These are phyloP conservation scores for Sitodiplosis mosellana DNA, from an alignment of 1,140 invertebrate genomes.

Conservation along the genomic window DNA sequence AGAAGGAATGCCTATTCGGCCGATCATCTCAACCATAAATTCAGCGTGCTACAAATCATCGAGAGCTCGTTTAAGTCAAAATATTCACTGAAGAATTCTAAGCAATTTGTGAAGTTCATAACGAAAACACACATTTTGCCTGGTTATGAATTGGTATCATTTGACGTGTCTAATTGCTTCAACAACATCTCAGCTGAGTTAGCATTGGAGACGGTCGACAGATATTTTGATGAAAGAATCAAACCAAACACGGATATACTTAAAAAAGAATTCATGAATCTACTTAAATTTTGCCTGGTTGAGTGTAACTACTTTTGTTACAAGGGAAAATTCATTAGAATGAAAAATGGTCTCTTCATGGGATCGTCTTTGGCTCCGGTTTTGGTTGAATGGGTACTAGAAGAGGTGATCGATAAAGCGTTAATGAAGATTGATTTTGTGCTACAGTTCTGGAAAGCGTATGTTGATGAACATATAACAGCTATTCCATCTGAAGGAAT, in stretches of 20 bases:
- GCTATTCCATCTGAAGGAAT: no score
- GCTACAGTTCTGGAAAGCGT: no score
- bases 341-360: background rate
- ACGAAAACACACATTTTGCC: background rate
- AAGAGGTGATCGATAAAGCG: background rate
- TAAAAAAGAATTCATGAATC: background rate
- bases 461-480: no score
- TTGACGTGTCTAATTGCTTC: background rate
- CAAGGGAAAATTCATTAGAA: background rate
- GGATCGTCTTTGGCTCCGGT: background rate
- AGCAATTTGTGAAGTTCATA: background rate
- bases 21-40: no score
- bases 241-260: background rate
- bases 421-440: no score
- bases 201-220: background rate
- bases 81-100: background rate
- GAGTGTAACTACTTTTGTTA: background rate
- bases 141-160: background rate
- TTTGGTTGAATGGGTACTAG: background rate
- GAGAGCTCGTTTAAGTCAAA: background rate
- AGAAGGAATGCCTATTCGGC: no score
- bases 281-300: background rate
- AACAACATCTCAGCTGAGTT: background rate
- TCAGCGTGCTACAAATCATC: no score
- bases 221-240: background rate